Percentiles rank a stretch among this genome's conserved stretches.
Conservation (phyloP, 2,113 vertebrate species). For the Vireo altiloquus region DNA sequence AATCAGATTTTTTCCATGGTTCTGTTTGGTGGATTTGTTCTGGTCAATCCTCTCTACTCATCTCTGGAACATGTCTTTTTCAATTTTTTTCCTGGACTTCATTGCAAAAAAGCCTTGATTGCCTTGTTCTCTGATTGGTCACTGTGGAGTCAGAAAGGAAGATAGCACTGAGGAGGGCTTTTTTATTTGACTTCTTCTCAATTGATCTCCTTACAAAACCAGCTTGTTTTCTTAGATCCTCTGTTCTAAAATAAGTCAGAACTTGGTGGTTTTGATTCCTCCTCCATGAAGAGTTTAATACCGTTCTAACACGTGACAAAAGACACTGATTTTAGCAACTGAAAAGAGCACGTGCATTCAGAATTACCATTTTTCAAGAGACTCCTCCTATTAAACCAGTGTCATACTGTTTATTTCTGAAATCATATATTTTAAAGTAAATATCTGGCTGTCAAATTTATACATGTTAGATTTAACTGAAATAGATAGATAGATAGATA, state of each 20-base stretch:
- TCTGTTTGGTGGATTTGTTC: slow-evolving; percentile 60
- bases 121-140: background rate
- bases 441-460: background rate
- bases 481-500: no score
- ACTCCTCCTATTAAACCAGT: background rate
- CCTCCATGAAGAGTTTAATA: background rate
- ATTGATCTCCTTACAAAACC: background rate
- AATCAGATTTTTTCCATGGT: slow-evolving; percentile 49
- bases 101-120: background rate
- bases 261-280: background rate
- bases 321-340: background rate
- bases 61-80: slow-evolving; percentile 6
- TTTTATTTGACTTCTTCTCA: background rate
- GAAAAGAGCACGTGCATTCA: background rate
- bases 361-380: background rate
- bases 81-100: background rate
- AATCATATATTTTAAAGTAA: background rate
- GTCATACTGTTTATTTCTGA: background rate
- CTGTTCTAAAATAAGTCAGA: background rate
- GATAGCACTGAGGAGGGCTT: background rate
- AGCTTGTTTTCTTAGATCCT: background rate
- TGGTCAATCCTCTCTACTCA: slow-evolving; percentile 12
- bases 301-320: background rate
- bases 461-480: background rate
- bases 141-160: background rate